phyloP scores from a whole-genome alignment of 53 echinoderm and acorn worm genomes.

The Arbacia lixula region DNA sequence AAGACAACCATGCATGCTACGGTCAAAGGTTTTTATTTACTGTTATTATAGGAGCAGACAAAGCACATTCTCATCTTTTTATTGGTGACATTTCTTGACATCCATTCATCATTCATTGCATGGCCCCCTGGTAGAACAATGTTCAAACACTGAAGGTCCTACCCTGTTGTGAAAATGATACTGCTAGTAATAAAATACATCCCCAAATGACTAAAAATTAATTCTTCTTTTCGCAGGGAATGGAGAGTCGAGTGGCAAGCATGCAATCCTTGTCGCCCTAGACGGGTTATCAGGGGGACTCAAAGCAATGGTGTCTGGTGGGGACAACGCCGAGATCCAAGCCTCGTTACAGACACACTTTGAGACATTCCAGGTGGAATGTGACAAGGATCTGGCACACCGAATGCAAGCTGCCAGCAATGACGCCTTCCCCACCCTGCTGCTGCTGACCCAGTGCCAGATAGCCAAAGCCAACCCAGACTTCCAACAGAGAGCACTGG shows the following conservation, averaged over 20 bases:
- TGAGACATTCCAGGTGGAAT: constrained; percentile 71
- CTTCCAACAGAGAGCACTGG: constrained; percentile 48
- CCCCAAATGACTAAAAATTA: too few relatives aligned
- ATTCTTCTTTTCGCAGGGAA: neutral
- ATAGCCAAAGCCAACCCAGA: constrained; percentile 39
- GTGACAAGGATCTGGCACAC: constrained; percentile 75
- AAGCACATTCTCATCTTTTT: too few relatives aligned
- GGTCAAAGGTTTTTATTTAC: too few relatives aligned
- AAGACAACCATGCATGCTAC: too few relatives aligned
- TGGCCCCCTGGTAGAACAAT: too few relatives aligned
- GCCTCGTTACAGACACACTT: constrained; percentile 55
- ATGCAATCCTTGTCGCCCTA: constrained; percentile 74
- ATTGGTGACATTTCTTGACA: too few relatives aligned
- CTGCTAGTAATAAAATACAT: too few relatives aligned
- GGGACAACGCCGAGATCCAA: constrained; percentile 54
- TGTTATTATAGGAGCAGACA: too few relatives aligned
- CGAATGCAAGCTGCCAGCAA: constrained; percentile 82
- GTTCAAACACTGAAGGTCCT: too few relatives aligned
- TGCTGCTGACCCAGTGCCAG: constrained; percentile 63
- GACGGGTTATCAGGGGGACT: constrained; percentile 68
- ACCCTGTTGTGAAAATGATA: too few relatives aligned
- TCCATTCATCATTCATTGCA: too few relatives aligned
- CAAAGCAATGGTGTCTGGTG: constrained; percentile 31
- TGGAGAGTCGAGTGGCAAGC: constrained; percentile 55
- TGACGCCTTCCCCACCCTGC: constrained; percentile 78